These are phyloP conservation scores for Phoxinus phoxinus DNA, from an alignment of 2,113 vertebrate species.

Conservation along the genomic window DNA sequence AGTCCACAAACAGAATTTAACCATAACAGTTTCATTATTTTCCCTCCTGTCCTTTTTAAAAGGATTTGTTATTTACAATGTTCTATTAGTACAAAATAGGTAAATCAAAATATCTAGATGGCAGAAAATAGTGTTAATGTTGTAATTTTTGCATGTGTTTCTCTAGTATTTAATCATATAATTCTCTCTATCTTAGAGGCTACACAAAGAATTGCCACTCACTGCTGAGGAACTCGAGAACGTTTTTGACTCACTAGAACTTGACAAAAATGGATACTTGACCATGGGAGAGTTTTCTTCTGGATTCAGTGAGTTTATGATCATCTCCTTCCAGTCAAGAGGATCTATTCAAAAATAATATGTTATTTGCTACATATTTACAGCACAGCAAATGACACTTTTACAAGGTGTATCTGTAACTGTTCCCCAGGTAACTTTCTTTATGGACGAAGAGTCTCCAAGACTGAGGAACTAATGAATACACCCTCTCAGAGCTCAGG, in stretches of 20 bases:
- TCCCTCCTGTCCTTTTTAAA: not conserved
- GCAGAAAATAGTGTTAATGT: not conserved
- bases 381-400: not conserved
- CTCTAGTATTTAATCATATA: not conserved
- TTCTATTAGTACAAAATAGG: not conserved
- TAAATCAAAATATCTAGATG: not conserved
- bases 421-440: conserved; percentile 83
- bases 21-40: not conserved
- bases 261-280: conserved; percentile 83
- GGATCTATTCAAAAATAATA: not conserved
- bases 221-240: conserved; percentile 88
- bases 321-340: not conserved
- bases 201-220: conserved; percentile 83
- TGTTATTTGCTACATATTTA: no score
- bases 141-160: not conserved
- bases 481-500: conserved; percentile 64
- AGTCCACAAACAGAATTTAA: no score
- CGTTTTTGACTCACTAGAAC: conserved; percentile 89
- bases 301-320: conserved; percentile 85
- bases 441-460: conserved; percentile 74
- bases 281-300: conserved; percentile 87
- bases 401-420: not conserved
- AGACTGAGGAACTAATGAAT: conserved; percentile 61
- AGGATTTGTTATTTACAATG: not conserved
- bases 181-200: conserved; percentile 65